Evolutionary conservation across 2,113 vertebrate genomes (phyloP), one percentile per base, ranked within the genome.

Genomic region (Scolopax mira): DNA sequence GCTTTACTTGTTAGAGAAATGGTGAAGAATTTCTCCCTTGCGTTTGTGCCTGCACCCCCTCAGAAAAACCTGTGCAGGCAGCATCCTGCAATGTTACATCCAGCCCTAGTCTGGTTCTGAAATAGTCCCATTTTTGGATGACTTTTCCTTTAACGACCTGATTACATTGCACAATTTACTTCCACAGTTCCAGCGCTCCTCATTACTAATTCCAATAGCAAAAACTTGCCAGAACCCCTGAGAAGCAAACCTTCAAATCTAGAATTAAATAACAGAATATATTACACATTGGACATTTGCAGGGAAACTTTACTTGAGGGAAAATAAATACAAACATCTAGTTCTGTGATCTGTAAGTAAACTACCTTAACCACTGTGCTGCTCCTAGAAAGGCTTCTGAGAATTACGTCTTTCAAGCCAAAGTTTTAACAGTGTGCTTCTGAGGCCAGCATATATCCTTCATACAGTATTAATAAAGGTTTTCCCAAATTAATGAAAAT

Each of bases 401-500:
- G 96, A 91, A 94, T 93, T 82, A 85, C 4, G 69, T 72, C 85
- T 97, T 95, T 94, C 89, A 94, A 97, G 90, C 28, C 52, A 82
- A 66, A 93, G 91, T 97, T 98, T 95, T 97, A 83, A 77, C 67
- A 67, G 41, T 84, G 85, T 92, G 67, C 86, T 95, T 97, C 89
- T 86, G 93, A 95, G 60, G 83, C 94, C 15, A 25, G 93, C 85
- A 78, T 89, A 95, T 83, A 90, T 51, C 89, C 78, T 97, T 95
- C 91, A 66, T 91, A 90, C 90, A 88, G 94, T 95, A 97, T 94
- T 97, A 97, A 96, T 97, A 96, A 94, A 94, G 86, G 88, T 85
- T 96, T 96, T 94, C 78, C 79, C 17, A 64, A 97, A 96, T 96
- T 97, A 97, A 97, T 97, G 96, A 97, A 97, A 97, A 97, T 67